These are phyloP conservation scores for Phyto melanocephala DNA, from an alignment of 2,888 invertebrate species.

Conservation along the genomic window DNA sequence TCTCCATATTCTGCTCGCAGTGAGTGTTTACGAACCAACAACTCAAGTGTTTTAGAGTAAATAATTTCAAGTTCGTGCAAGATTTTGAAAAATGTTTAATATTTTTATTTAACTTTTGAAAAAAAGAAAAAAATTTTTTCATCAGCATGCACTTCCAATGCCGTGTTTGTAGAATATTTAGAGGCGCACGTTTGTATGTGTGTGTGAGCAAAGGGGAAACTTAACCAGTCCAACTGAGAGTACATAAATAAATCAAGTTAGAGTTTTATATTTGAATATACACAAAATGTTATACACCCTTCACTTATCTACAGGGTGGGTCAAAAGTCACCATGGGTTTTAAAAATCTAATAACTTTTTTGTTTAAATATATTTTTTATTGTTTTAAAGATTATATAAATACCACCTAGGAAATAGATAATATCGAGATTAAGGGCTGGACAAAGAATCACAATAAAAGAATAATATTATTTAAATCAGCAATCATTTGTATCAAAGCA, in stretches of 20 bases:
- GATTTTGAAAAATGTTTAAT: conserved; percentile 28
- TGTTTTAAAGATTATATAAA: too few species aligned
- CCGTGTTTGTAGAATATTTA: background rate
- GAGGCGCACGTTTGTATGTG: background rate
- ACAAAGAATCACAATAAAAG: too few species aligned
- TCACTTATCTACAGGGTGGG: too few species aligned
- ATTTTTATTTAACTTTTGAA: conserved; percentile 36
- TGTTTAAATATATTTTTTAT: too few species aligned
- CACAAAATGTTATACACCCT: too few species aligned
- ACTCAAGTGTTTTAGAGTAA: conserved; percentile 54
- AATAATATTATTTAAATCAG: too few species aligned
- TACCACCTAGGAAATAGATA: too few species aligned
- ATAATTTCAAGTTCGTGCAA: conserved; percentile 52
- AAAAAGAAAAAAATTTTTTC: background rate
- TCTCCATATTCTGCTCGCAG: background rate
- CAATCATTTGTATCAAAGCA: too few species aligned
- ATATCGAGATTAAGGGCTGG: too few species aligned
- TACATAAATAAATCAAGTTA: background rate
- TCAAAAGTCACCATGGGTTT: too few species aligned
- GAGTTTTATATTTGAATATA: too few species aligned
- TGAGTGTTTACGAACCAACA: background rate
- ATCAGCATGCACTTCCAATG: background rate
- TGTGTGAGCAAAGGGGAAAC: background rate
- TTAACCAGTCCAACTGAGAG: background rate
- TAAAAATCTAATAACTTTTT: too few species aligned